Evolutionary conservation across 64 coral and sea anemone genomes (phyloP).

Genomic region (Actinia tenebrosa): DNA sequence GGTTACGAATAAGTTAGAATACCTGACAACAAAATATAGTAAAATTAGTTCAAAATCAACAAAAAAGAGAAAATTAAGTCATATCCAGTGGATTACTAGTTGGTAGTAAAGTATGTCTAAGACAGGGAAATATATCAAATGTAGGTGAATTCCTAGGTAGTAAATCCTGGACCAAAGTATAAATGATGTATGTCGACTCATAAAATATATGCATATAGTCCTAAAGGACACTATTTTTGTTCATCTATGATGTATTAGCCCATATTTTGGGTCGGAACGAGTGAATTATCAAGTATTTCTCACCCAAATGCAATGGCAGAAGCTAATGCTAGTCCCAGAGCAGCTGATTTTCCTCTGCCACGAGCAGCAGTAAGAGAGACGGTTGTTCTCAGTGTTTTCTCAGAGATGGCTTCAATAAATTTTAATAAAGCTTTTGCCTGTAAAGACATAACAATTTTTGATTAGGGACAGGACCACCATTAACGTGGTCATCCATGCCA

Average conservation of each 20-base stretch:
- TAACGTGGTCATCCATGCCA: no score
- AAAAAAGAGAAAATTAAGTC: neutral
- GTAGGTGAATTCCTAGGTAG: neutral
- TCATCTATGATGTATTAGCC: neutral
- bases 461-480: no score
- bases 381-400: slow-evolving; percentile 86
- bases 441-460: neutral
- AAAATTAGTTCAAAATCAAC: neutral
- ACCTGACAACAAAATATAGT: slow-evolving; percentile 37
- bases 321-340: slow-evolving; percentile 80
- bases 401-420: slow-evolving; percentile 97
- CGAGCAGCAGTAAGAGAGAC: slow-evolving; percentile 91
- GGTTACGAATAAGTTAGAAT: slow-evolving; percentile 98
- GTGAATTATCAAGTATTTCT: neutral
- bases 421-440: slow-evolving; percentile 95
- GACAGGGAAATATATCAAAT: neutral
- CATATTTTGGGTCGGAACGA: neutral
- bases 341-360: slow-evolving; percentile 93
- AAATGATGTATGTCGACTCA: no score
- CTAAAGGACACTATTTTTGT: no score
- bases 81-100: neutral
- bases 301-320: slow-evolving; percentile 96
- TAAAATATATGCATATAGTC: no score
- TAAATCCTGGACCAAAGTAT: no score
- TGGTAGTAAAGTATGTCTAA: neutral